Evolutionary conservation across 2,888 invertebrate species (phyloP), one percentile per base, ranked within the genome.

Genomic region (Myopa testacea): DNA sequence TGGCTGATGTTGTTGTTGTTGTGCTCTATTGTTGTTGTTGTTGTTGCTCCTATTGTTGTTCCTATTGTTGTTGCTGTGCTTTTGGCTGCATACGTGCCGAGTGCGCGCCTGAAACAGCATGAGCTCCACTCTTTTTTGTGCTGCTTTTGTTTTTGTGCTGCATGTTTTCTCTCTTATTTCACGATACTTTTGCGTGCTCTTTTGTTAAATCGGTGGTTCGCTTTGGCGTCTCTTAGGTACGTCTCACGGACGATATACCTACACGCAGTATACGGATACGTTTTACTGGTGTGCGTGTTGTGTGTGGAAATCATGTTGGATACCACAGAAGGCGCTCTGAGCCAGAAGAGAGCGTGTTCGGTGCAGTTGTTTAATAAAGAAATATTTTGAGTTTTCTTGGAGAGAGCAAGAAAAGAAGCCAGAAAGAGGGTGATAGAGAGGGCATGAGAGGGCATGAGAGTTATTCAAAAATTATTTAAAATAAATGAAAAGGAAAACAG

Each of bases 71-170:
- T 10, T 62, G 45, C 60, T 74, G n/a, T 65, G n/a, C 0, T 10
- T 26, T 58, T 6, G 58, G 7, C 45, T 45, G 45, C 45, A 16
- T 0, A 37, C 38, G 58, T 8, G 34, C 26, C 6, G 71, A 37
- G 71, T n/a, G 19, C 58, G 37, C 55, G 55, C 4, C 55, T 14
- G 55, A n/a, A 12, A 55, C 55, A 55, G 55, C 55, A n/a, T 55
- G 55, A 55, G 55, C 55, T 55, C 16, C 16, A 62, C n/a, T n/a
- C n/a, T n/a, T n/a, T n/a, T n/a, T n/a, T n/a, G n/a, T n/a, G 60
- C 26, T 10, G 37, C n/a, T 65, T 45, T 75, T 75, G 75, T 75
- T 75, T 38, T 52, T 75, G 67, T 38, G 68, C 19, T 45, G 40
- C 58, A 45, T 26, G 58, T n/a, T 4, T 55, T 70, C 70, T 70